A percentile compares a stretch with the other conserved stretches of the same genome.
phyloP scores from a whole-genome alignment of 1,140 invertebrate genomes.

The Caenorhabditis brenneri region DNA sequence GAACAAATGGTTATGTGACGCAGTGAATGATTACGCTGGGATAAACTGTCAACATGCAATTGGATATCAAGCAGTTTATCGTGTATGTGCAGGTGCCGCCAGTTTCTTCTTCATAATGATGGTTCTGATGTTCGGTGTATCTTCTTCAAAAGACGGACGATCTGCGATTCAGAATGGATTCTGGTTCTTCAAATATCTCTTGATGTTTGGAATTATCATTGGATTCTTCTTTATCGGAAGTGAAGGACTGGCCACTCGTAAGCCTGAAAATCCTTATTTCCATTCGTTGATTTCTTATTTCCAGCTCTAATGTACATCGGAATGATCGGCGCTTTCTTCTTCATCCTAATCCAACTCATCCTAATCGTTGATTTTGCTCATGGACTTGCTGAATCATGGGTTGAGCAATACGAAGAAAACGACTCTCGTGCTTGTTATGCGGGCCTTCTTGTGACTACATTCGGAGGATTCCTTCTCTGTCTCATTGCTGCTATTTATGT shows the following conservation, averaged over 20 bases:
- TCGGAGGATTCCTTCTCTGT: slow-evolving; percentile 82
- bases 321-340: slow-evolving; percentile 92
- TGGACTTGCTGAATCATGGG: slow-evolving; percentile 91
- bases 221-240: slow-evolving; percentile 96
- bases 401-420: slow-evolving; percentile 83
- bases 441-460: slow-evolving; percentile 84
- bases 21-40: slow-evolving; percentile 47
- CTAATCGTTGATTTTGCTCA: slow-evolving; percentile 97
- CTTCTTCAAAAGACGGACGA: slow-evolving; percentile 87
- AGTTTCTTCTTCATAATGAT: slow-evolving; percentile 94
- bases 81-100: slow-evolving; percentile 88
- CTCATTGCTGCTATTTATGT: slow-evolving; percentile 84
- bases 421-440: slow-evolving; percentile 84
- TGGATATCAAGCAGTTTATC: slow-evolving; percentile 69
- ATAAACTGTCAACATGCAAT: slow-evolving; percentile 62
- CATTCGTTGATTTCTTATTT: slow-evolving; percentile 51
- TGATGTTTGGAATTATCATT: slow-evolving; percentile 88
- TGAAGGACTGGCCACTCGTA: slow-evolving; percentile 77
- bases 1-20: slow-evolving; percentile 66
- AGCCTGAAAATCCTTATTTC: neutral
- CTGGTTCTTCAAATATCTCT: slow-evolving; percentile 94
- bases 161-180: slow-evolving; percentile 97
- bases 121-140: slow-evolving; percentile 90
- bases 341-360: slow-evolving; percentile 94
- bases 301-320: slow-evolving; percentile 96